Evolutionary conservation across 2,113 vertebrate species (phyloP).

Genomic region (Eulacestoma nigropectus): DNA sequence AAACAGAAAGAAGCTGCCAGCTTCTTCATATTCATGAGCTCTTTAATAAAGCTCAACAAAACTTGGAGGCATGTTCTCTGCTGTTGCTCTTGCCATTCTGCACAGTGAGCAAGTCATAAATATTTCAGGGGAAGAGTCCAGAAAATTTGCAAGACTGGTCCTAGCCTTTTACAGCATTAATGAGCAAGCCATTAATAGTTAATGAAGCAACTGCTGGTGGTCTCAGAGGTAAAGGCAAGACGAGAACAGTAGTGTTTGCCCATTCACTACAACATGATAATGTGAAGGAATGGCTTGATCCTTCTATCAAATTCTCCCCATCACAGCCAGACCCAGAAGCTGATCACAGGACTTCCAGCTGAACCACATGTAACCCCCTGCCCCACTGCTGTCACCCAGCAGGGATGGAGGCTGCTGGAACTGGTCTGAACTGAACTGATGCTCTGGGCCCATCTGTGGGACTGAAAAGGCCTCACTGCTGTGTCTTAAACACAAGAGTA

Average conservation of each 20-base stretch:
- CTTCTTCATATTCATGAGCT: slow-evolving; percentile 53
- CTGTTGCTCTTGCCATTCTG: slow-evolving; percentile 39
- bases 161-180: slow-evolving; percentile 62
- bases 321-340: not conserved
- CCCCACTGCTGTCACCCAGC: not conserved
- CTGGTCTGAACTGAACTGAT: not conserved
- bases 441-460: rapidly evolving
- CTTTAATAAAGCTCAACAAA: slow-evolving; percentile 39
- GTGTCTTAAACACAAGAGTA: not conserved
- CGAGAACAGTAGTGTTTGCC: not conserved
- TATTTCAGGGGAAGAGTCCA: slow-evolving; percentile 51
- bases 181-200: slow-evolving; percentile 60
- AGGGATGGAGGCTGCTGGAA: not conserved
- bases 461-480: not conserved
- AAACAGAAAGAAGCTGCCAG: not conserved
- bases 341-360: not conserved
- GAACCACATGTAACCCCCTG: not conserved
- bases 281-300: not conserved
- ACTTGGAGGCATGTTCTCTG: slow-evolving; percentile 39
- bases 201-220: slow-evolving; percentile 60
- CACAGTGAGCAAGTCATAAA: slow-evolving; percentile 25
- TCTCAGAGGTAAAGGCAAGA: slow-evolving; percentile 45
- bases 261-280: slow-evolving; percentile 1
- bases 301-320: not conserved
- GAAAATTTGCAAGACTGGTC: slow-evolving; percentile 58